phyloP scores from a whole-genome alignment of 2,113 vertebrate species.

The Illadopsis cleaveri region DNA sequence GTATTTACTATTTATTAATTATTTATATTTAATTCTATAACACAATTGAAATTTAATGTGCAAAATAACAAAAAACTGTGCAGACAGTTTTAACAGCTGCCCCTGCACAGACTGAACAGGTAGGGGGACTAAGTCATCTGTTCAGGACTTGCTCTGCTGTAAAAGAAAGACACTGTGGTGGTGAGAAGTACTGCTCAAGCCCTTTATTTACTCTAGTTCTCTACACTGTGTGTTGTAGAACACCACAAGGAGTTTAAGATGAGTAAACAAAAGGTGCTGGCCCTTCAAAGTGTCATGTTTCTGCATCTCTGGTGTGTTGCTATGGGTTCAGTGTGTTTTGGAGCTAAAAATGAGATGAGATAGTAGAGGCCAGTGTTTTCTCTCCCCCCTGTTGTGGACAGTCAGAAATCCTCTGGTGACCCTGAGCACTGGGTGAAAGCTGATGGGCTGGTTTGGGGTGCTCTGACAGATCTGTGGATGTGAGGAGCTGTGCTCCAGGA shows the following conservation, averaged over 20 bases:
- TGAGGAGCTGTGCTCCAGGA: not conserved
- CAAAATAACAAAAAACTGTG: not conserved
- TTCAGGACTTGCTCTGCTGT: not conserved
- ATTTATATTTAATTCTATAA: not conserved
- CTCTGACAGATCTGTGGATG: not conserved
- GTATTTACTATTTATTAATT: not conserved
- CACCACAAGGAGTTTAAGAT: not conserved
- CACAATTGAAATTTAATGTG: not conserved
- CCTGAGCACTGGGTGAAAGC: not conserved
- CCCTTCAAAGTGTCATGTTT: not conserved
- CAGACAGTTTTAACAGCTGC: not conserved
- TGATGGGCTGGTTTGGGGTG: not conserved
- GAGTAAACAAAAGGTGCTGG: not conserved
- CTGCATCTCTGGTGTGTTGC: not conserved
- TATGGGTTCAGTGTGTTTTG: not conserved
- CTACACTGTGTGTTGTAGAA: not conserved
- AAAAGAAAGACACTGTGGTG: not conserved
- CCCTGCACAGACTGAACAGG: not conserved
- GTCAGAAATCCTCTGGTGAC: not conserved
- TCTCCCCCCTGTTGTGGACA: not conserved
- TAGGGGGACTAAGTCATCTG: not conserved
- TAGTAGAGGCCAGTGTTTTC: not conserved
- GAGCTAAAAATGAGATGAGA: not conserved
- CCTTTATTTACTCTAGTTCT: not conserved
- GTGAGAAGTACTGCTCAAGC: not conserved